Base-by-base conservation (phyloP, 2,113 vertebrate species). In the Spea bombifrons region DNA sequence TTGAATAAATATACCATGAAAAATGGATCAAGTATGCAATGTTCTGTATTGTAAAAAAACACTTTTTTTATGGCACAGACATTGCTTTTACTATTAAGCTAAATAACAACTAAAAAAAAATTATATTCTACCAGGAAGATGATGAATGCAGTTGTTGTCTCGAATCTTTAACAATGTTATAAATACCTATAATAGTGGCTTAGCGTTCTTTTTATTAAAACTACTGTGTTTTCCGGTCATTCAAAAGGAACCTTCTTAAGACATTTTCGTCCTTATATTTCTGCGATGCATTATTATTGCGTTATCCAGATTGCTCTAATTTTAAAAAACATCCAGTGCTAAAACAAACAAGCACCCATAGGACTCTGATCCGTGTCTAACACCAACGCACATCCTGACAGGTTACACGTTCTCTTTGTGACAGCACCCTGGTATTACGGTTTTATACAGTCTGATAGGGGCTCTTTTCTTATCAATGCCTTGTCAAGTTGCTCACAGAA, bases 381-480 rank as follows among this genome's bases (percentile, higher is more conserved):
- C 13, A 3, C 7, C 55, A 86, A 45, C 10, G n/a, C 57, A 83
- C 48, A 9, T 13, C 4, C 1, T 64, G 70, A 76, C 79, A 83
- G 80, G 16, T 30, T 78, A 75, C 49, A 75, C 50, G 47, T 52
- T 75, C 53, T 47, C 55, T 61, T 79, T 68, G 30, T 65, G 10
- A 30, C 70, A 53, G 73, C 55, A 52, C 0, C 0, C 65, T 45
- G 52, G 13, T 0, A 55, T 16, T 52, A 74, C 57, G 76, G 59
- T 50, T 69, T 75, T 50, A 64, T 0, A 45, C 43, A 47, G 16
- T 49, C 69, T 76, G 7, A 12, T 57, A 17, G 75, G 71, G 13
- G 61, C 67, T 70, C 10, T 64, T 83, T 76, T 61, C 45, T 83
- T 82, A 61, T 80, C 66, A 70, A 7, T 44, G 3, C 63, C 63